Evolutionary conservation across 2,113 vertebrate genomes (phyloP).

Genomic region (Anthoscopus minutus): DNA sequence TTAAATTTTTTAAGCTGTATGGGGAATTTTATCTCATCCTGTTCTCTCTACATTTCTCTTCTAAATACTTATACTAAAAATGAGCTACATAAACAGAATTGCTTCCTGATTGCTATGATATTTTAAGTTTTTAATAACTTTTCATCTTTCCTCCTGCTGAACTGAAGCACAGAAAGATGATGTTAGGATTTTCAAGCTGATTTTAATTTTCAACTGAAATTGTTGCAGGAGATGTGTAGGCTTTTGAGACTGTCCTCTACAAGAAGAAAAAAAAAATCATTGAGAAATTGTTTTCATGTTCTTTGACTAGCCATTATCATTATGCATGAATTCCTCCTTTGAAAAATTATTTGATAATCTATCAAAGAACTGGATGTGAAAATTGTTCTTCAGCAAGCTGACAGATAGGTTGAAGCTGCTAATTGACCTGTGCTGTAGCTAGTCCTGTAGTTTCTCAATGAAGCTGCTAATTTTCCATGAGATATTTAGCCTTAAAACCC

Average conservation of each 20-base stretch:
- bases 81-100: constrained; percentile 4
- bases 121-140: neutral
- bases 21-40: constrained; percentile 34
- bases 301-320: neutral
- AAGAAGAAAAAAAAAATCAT: neutral
- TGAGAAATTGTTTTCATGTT: neutral
- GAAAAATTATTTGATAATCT: neutral
- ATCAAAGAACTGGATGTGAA: constrained; percentile 21
- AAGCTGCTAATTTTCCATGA: neutral
- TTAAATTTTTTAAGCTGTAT: neutral
- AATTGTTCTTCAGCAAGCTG: neutral
- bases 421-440: neutral
- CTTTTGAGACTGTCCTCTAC: neutral
- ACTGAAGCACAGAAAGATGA: neutral
- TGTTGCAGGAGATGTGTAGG: neutral
- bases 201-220: neutral
- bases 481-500: neutral
- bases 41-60: neutral
- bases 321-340: neutral
- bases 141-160: neutral
- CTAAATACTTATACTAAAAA: constrained; percentile 47
- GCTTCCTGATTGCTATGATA: neutral
- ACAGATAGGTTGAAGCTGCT: neutral
- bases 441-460: neutral
- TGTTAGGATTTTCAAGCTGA: neutral